Evolutionary conservation across 2,113 vertebrate species (phyloP).

Genomic region (Corvus hawaiiensis): DNA sequence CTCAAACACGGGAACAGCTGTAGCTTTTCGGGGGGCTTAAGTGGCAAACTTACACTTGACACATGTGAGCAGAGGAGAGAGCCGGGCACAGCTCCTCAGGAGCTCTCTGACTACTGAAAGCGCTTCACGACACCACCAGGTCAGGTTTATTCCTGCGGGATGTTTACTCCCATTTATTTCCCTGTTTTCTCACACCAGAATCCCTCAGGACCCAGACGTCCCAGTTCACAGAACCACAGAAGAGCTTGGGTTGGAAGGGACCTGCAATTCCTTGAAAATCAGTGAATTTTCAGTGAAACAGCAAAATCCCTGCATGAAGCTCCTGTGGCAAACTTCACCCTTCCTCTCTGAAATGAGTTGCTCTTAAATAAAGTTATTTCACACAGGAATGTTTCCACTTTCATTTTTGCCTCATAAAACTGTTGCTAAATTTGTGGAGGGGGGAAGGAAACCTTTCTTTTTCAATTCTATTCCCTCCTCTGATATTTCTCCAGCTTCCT

Average conservation of each 20-base stretch:
- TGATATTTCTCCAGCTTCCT: not conserved
- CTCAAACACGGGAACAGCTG: not conserved
- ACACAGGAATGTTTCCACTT: not conserved
- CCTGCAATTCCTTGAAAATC: not conserved
- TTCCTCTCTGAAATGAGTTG: not conserved
- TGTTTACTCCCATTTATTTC: not conserved
- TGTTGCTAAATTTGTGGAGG: not conserved
- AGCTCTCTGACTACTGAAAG: not conserved
- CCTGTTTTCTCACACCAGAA: not conserved
- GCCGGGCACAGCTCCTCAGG: not conserved
- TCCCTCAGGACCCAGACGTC: not conserved
- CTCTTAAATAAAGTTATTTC: not conserved
- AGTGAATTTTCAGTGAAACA: not conserved
- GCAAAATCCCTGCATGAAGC: not conserved
- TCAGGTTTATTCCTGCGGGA: not conserved
- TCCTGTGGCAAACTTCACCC: not conserved
- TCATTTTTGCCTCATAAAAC: not conserved
- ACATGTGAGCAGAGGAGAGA: not conserved
- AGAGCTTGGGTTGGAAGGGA: not conserved
- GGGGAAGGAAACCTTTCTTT: not conserved
- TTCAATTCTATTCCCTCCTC: not conserved
- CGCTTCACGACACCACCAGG: fast-evolving
- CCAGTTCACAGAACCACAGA: not conserved
- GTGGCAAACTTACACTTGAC: not conserved
- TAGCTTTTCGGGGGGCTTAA: not conserved